A percentile compares a stretch with the other conserved stretches of the same genome.
These are phyloP conservation scores for Penaeus vannamei DNA, from an alignment of 1,140 invertebrate species.

Conservation along the genomic window DNA sequence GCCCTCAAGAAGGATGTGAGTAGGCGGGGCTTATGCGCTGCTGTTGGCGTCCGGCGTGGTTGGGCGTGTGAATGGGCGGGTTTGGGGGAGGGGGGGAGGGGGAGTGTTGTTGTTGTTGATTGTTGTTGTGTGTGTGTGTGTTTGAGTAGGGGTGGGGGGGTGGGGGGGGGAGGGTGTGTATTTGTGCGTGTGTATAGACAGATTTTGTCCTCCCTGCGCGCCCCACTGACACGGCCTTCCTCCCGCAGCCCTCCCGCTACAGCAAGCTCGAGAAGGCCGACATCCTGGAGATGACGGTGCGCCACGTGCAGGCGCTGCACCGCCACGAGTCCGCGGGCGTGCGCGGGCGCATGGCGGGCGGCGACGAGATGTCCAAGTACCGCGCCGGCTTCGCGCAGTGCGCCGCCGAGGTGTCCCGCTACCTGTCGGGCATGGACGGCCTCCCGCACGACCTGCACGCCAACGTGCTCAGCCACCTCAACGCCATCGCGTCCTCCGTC, in stretches of 20 bases:
- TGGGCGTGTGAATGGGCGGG: conserved; percentile 87
- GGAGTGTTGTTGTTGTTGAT: neutral
- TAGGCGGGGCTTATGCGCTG: neutral
- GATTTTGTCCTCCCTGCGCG: conserved; percentile 71
- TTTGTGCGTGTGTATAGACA: too few relatives aligned
- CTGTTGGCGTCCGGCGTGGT: neutral
- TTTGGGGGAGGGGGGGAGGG: conserved; percentile 90
- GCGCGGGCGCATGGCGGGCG: neutral
- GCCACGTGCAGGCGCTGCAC: conserved; percentile 50
- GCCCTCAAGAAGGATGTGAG: conserved; percentile 75
- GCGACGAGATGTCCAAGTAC: conserved; percentile 48
- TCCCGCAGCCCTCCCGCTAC: conserved; percentile 49
- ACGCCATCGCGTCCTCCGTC: conserved; percentile 6
- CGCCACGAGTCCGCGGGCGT: conserved; percentile 16
- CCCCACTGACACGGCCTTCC: conserved; percentile 71
- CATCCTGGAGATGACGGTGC: conserved; percentile 59
- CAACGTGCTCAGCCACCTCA: conserved; percentile 48
- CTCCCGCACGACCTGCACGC: conserved; percentile 46
- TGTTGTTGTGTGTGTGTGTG: neutral
- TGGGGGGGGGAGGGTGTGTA: neutral
- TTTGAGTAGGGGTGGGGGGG: neutral
- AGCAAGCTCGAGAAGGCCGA: conserved; percentile 58
- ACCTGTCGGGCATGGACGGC: conserved; percentile 31
- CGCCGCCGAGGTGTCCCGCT: conserved; percentile 48
- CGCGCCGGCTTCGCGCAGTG: conserved; percentile 55